Evolutionary conservation across 2,888 invertebrate genomes (phyloP).

Genomic region (Xestia c-nigrum): DNA sequence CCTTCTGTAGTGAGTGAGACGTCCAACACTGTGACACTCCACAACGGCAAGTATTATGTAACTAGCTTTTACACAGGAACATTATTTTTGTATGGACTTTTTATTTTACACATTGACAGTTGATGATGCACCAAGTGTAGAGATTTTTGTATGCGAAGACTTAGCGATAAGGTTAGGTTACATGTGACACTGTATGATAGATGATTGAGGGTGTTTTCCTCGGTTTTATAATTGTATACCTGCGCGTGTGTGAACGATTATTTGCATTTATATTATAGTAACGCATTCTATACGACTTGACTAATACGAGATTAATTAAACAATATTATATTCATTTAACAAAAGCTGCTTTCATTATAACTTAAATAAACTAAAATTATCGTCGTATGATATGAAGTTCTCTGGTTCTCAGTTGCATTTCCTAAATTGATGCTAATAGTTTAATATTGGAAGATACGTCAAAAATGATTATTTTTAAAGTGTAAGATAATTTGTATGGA

Average conservation of each 20-base stretch:
- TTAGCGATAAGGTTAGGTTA: conserved; percentile 76
- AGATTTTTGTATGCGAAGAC: conserved; percentile 76
- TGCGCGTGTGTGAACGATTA: conserved; percentile 61
- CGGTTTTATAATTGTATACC: conserved; percentile 29
- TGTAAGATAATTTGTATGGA: conserved; percentile 59
- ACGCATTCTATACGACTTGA: conserved; percentile 40
- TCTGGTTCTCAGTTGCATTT: conserved; percentile 53
- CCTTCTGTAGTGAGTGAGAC: conserved; percentile 30
- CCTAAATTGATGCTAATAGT: conserved; percentile 17
- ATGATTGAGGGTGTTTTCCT: conserved; percentile 76
- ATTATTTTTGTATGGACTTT: conserved; percentile 86
- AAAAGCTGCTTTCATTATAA: conserved; percentile 23
- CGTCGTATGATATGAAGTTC: conserved; percentile 12
- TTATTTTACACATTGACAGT: conserved; percentile 74
- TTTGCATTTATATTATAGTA: conserved; percentile 61
- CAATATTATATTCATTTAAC: conserved; percentile 14
- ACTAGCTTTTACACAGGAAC: conserved; percentile 75
- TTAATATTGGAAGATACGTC: not conserved
- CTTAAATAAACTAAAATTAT: conserved; percentile 19
- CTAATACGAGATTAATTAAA: conserved; percentile 45
- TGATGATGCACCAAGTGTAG: conserved; percentile 81
- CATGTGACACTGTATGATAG: conserved; percentile 67
- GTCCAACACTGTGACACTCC: conserved; percentile 74
- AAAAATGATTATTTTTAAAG: conserved; percentile 14
- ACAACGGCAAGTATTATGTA: conserved; percentile 76